Base-by-base conservation (phyloP, 92 coral and sea anemone species). In the Pocillopora grandis region DNA sequence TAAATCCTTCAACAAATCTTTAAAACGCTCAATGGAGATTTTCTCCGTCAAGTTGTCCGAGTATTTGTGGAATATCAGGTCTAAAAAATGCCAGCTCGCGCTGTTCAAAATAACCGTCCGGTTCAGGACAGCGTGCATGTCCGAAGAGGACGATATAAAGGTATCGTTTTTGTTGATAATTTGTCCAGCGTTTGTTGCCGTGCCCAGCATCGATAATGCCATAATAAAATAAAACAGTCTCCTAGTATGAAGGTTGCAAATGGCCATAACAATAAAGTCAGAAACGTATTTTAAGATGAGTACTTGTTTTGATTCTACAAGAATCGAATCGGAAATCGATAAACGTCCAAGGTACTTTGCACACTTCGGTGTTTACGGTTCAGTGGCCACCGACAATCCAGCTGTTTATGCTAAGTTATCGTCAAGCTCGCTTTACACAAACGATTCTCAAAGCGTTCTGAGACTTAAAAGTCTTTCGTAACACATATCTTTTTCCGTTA, bases 51-150 rank as follows among this genome's bases (percentile, higher is more conserved):
- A 37, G 55, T 89, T 89, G 12, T 84, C 84, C 75, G 89, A 78
- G 80, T 85, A 89, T 5, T 69, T 83, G 64, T 79, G 81, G 80
- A 89, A 89, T 67, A 89, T 80, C 76, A 85, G 66, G 16, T 60
- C 87, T 80, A 89, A 75, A 49, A 80, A 89, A 67, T 75, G 61
- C 37, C 75, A 81, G 66, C 84, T 89, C 31, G 89, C 80, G 36
- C 64, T 19, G 71, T 76, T 85, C 75, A 89, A 52, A 74, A 76
- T 62, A 21, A 89, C 92, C 12, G 79, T 73, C 19, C 74, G 64
- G 15, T 62, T 80, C 31, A 19, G 19, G 19, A 1, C 18, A 55
- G 66, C 20, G 12, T 81, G 56, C 6, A 36, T 56, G 37, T n/a
- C 21, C 18, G 69, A 17, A 12, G 85, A 58, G 0, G 69, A 62